phyloP scores from a whole-genome alignment of 2,113 vertebrate species.

The Podarcis cretensis region DNA sequence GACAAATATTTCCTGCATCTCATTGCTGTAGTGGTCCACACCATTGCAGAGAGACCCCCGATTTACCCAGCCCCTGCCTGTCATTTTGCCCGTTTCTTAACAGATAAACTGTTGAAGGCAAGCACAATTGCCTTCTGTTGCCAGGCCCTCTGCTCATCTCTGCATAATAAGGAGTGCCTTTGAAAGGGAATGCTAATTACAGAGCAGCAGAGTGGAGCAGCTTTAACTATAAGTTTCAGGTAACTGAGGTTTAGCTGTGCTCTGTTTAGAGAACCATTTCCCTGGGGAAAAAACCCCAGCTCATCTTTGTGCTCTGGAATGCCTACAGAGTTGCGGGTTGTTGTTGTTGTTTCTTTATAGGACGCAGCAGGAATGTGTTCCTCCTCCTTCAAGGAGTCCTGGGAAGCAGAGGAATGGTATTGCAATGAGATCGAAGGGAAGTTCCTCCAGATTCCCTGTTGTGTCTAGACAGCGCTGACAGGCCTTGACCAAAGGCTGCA shows the following conservation, averaged over 20 bases:
- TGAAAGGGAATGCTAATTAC: neutral
- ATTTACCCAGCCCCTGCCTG: neutral
- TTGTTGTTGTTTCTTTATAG: neutral
- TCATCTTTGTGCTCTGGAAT: neutral
- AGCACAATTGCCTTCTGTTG: neutral
- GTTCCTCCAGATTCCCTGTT: neutral
- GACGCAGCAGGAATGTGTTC: neutral
- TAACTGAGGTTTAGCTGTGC: neutral
- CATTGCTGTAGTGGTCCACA: too few species aligned
- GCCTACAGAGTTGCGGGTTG: neutral
- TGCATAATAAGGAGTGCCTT: neutral
- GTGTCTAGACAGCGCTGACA: neutral
- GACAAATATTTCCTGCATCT: neutral
- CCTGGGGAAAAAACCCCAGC: neutral
- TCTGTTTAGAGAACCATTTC: neutral
- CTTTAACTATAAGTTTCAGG: slow-evolving; percentile 6
- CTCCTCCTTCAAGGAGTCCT: neutral
- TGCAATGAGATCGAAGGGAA: neutral
- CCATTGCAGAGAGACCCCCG: neutral
- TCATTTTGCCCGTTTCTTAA: neutral
- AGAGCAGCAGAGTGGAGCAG: neutral
- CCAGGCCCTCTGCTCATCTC: neutral
- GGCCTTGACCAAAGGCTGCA: slow-evolving; percentile 7
- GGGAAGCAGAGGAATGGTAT: neutral
- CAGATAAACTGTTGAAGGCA: neutral